Conservation (phyloP, 2,113 vertebrate species). For the Salvelinus sp. region DNA sequence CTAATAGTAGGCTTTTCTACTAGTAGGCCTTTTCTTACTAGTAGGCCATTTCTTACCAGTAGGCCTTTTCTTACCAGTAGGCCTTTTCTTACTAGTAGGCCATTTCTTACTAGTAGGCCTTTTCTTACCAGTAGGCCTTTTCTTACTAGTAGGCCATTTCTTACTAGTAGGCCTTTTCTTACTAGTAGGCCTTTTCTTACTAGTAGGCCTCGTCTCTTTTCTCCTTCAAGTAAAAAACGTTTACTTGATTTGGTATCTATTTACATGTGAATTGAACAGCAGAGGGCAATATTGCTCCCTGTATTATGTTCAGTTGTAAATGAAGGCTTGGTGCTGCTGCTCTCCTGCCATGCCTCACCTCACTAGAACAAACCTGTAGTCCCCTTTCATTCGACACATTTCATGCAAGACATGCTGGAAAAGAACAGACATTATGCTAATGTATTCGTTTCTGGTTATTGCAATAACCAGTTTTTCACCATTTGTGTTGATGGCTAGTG, state of each 20-base stretch:
- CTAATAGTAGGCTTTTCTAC: too few species aligned
- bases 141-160: too few species aligned
- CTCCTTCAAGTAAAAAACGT: background rate
- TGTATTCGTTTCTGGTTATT: background rate
- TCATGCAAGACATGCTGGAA: background rate
- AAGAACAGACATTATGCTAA: background rate
- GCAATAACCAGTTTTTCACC: background rate
- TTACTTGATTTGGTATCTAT: background rate
- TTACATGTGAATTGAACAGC: slow-evolving; percentile 36
- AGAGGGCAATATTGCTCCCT: slow-evolving; percentile 70
- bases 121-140: too few species aligned
- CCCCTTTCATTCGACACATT: background rate
- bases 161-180: too few species aligned
- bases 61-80: too few species aligned
- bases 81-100: too few species aligned
- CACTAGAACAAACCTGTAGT: background rate
- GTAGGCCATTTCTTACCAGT: too few species aligned
- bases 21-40: too few species aligned
- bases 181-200: too few species aligned
- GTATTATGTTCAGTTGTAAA: slow-evolving; percentile 11
- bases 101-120: too few species aligned
- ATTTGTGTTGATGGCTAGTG: background rate
- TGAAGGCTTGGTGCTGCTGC: background rate
- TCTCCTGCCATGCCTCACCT: slow-evolving; percentile 27
- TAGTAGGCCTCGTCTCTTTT: background rate